Base-by-base conservation (phyloP, 2,113 vertebrate species). In the Salvator merianae region DNA sequence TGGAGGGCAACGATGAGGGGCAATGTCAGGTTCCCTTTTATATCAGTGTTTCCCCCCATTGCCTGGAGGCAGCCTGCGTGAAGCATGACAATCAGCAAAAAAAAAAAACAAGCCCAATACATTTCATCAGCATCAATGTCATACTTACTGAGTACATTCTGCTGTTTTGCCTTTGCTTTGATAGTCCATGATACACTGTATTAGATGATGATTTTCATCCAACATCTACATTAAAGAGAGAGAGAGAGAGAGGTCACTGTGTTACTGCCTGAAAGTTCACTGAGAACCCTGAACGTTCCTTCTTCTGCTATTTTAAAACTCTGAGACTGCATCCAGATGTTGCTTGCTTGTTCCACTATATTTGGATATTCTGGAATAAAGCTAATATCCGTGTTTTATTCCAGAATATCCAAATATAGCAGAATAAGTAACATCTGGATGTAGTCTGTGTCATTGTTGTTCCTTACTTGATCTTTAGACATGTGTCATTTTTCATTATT, bases 181-280 rank as follows among this genome's bases (percentile, higher is more conserved):
- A 94, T 98, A 97, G 90, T 99, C 98, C 97, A 99, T 97, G 92
- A 99, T 99, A 92, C 98, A 98, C 86, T 99, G 98, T 94, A 99
- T 99, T 94, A 99, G 95, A 90, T 99, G 98, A 89, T 99, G 97
- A 89, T 99, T 99, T 96, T 99, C 98, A 90, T 99, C 98, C 93
- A 99, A 95, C 98, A 99, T 99, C 98, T 99, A 87, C 40, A 50
- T 87, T 63, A 92, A 88, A 88, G 86, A 72, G 9, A 7, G 16
- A 20, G 30, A 16, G 91, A 83, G 91, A 30, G 91, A 24, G 81
- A 0, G 2, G 87, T 59, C 86, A 83, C 59, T 86, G 79, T 16
- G 0, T 93, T 86, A 91, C 50, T 76, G n/a, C 66, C 16, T 32
- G 16, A 77, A 69, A 8, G 0, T 38, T 59, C 20, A 53, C 43